Base-by-base conservation (phyloP, 2,888 invertebrate genomes). In the Drosophila subsilvestris region DNA sequence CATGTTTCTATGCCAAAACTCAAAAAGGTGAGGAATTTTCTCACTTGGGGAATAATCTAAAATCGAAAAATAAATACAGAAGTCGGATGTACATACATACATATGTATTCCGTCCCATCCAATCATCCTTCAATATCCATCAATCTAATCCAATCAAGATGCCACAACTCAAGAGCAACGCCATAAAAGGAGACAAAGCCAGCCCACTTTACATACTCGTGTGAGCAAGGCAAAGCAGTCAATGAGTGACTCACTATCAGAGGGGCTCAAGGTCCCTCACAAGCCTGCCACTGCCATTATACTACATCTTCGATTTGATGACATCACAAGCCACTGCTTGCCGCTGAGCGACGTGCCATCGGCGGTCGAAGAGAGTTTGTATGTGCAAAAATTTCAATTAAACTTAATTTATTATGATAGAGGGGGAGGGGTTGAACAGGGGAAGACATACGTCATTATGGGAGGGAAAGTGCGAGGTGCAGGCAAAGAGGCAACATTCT, bases 131-230 rank as follows among this genome's bases (percentile, higher is more conserved):
- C 42, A 74, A 74, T 57, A 55, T 42, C 32, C 27, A 44, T 22
- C 69, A 76, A 75, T 75, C 63, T 53, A 69, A 71, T 49, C 47
- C 58, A 58, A 78, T 65, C 66, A 66, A 65, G 27, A 51, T 10
- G 63, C 29, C 58, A 55, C 57, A 54, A 45, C 53, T 54, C 57
- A 49, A 65, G 47, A 42, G 9, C 53, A 42, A 29, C n/a, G 25
- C 29, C 53, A 57, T 50, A 25, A 75, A 75, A 45, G 65, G 65
- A 49, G 65, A 54, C 66, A 42, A 43, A 37, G 32, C 44, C 42
- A 22, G 3, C 27, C 27, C n/a, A 56, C 32, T 55, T 58, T 68
- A 27, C 43, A 58, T 58, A 65, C 51, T 49, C 65, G 37, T 37
- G 37, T 37, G 50, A 61, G 53, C 55, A 55, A 45, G 22, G 44